Evolutionary conservation across 2,113 vertebrate genomes (phyloP), one percentile per base, ranked within the genome.

Genomic region (Proterorhinus semilunaris): DNA sequence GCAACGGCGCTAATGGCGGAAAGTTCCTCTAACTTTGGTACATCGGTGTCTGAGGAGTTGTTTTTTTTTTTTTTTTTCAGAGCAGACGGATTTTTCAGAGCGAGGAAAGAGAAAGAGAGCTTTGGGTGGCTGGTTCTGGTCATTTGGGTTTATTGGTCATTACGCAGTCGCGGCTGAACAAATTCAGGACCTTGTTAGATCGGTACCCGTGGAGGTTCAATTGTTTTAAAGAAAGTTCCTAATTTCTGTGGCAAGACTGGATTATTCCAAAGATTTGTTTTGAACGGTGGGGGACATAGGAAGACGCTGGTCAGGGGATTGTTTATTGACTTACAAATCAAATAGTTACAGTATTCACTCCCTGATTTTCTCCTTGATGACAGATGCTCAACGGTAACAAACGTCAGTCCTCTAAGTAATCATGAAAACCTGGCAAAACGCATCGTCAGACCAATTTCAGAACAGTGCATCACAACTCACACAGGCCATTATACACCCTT

Each of bases 1-100:
- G 64, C 57, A n/a, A 6, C n/a, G 47, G 51, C 62, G 68, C 61
- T 76, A 75, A 84, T 85, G 73, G 74, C 65, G 73, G n/a, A 45
- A 61, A 44, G 58, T 61, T 61, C 58, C 42, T 21, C 45, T 64
- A 57, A 72, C 73, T 65, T 55, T 75, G 74, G 80, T 55, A 69
- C 65, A 75, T 80, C 72, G 75, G 78, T 85, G 79, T 72, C 63
- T 48, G 71, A 61, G 71, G 82, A 83, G 62, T 75, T 80, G 36
- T 27, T 72, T 63, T 27, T 72, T 81, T 55, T 80, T 36, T 27
- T 72, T 68, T 27, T 72, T 81, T 55, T 77, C 75, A 77, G 64
- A 73, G 68, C 75, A 58, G 16, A 54, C 46, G 21, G 21, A 52
- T 74, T 63, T 74, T 79, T 64, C 43, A 62, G 57, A 16, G 9